Base-by-base conservation (phyloP, 92 coral and sea anemone species). In the Nematostella vectensis region DNA sequence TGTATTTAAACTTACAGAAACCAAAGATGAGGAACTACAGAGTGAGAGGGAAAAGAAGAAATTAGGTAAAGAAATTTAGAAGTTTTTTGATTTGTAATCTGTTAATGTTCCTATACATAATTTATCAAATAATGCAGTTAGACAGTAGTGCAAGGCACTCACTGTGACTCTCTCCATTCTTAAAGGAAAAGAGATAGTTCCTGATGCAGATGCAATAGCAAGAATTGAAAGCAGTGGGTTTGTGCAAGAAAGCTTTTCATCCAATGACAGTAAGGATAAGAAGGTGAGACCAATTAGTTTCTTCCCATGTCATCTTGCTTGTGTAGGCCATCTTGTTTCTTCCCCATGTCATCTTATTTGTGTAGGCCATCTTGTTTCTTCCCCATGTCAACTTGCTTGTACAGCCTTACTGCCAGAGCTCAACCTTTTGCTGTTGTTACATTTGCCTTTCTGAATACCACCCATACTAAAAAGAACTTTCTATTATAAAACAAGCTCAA, bases 201-300 rank as follows among this genome's bases (percentile, higher is more conserved):
- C 98, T 21, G 81, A 78, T 57, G 75, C 78, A 44, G 96, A 82
- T 15, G 78, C 85, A 11, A 62, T 91, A 63, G 83, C 86, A 21
- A 72, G 65, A 42, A 87, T 91, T 28, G 98, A 91, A 66, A 91
- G 98, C 68, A 72, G 58, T 38, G 85, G 69, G 45, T 91, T 91
- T 71, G 84, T 72, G 3, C 96, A 83, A 11, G 87, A 91, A 71
- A 65, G 82, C 11, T 91, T 91, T 61, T 69, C 83, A 12, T 87
- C 98, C 12, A 68, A 85, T 22, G 58, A 65, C 11, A 51, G 52
- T 31, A 33, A 48, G 31, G 74, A 64, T 56, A 51, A 43, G 4
- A 61, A 57, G 62, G 70, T 64, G 22, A 25, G 67, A 40, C 21
- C 16, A 26, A 12, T 53, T 4, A 6, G 51, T 4, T n/a, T n/a